Percentiles rank a stretch among this genome's conserved stretches.
These are phyloP conservation scores for Myotis vivesi DNA, from an alignment of 2,797 vertebrate species.

Conservation along the genomic window DNA sequence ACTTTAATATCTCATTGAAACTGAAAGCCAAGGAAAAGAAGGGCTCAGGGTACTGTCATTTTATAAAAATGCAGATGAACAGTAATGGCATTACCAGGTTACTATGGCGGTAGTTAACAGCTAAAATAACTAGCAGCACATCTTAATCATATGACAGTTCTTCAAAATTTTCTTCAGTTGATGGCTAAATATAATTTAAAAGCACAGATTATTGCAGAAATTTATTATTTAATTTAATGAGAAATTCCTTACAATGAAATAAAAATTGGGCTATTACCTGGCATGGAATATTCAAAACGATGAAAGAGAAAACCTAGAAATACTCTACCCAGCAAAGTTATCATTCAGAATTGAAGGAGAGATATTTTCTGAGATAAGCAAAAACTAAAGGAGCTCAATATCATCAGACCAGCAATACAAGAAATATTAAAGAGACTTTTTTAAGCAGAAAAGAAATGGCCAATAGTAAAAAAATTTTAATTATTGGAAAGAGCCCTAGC, in stretches of 20 bases:
- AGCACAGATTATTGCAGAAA: background rate
- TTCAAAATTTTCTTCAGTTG: conserved; percentile 43
- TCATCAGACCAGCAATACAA: background rate
- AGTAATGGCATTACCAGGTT: background rate
- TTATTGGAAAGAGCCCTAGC: no score
- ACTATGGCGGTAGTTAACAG: background rate
- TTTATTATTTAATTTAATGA: conserved; percentile 47
- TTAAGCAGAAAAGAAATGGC: background rate
- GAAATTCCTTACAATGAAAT: conserved; percentile 44
- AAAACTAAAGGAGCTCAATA: background rate
- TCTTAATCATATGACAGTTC: background rate
- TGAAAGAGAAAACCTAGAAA: background rate
- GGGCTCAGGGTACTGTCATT: background rate
- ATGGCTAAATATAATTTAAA: conserved; percentile 22
- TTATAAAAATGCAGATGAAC: background rate
- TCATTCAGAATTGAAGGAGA: background rate
- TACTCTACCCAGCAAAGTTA: background rate
- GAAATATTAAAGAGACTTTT: background rate
- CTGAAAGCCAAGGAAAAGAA: conserved; percentile 14
- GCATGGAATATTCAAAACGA: background rate
- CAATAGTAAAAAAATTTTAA: background rate
- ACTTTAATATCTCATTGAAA: conserved; percentile 15
- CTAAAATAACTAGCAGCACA: conserved; percentile 10
- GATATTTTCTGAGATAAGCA: background rate
- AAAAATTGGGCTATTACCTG: conserved; percentile 7